A percentile compares a stretch with the other conserved stretches of the same genome.
phyloP scores from a whole-genome alignment of 2,797 vertebrate species.

The Acanthopagrus latus region DNA sequence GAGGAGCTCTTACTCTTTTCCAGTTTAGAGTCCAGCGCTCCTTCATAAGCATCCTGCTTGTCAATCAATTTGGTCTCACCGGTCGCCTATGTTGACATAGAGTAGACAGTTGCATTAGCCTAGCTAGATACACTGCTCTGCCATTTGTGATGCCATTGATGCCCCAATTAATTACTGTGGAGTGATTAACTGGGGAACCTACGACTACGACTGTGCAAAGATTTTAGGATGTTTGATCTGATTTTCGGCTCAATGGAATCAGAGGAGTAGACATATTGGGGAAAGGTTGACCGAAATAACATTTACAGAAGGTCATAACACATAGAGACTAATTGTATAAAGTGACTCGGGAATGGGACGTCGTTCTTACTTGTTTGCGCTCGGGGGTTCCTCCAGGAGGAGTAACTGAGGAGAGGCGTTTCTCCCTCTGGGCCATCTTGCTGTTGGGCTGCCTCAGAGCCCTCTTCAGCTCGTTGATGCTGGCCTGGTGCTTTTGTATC shows the following conservation, averaged over 20 bases:
- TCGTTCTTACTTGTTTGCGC: conserved; percentile 85
- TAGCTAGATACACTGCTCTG: conserved; percentile 47
- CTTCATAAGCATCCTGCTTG: conserved; percentile 89
- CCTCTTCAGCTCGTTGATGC: conserved; percentile 98
- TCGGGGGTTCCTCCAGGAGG: conserved; percentile 92
- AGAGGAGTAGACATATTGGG: background rate
- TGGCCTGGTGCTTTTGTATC: conserved; percentile 98
- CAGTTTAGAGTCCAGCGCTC: conserved; percentile 77
- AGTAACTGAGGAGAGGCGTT: conserved; percentile 90
- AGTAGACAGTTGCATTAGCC: conserved; percentile 95
- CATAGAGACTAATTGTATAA: background rate
- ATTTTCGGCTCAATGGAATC: conserved; percentile 14
- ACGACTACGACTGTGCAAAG: conserved; percentile 1
- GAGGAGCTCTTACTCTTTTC: conserved; percentile 78
- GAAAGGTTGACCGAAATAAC: conserved; percentile 12
- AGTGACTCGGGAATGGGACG: background rate
- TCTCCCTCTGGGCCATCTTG: conserved; percentile 94
- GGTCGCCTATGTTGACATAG: conserved; percentile 97
- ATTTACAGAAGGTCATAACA: background rate
- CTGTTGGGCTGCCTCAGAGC: conserved; percentile 97
- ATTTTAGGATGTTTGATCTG: background rate
- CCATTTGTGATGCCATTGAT: conserved; percentile 34
- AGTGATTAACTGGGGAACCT: conserved; percentile 3
- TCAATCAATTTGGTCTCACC: conserved; percentile 96
- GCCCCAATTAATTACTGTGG: conserved; percentile 17